Percentiles rank a stretch among this genome's conserved stretches.
Conservation (phyloP, 2,113 vertebrate genomes). For the Spermophilus dauricus region DNA sequence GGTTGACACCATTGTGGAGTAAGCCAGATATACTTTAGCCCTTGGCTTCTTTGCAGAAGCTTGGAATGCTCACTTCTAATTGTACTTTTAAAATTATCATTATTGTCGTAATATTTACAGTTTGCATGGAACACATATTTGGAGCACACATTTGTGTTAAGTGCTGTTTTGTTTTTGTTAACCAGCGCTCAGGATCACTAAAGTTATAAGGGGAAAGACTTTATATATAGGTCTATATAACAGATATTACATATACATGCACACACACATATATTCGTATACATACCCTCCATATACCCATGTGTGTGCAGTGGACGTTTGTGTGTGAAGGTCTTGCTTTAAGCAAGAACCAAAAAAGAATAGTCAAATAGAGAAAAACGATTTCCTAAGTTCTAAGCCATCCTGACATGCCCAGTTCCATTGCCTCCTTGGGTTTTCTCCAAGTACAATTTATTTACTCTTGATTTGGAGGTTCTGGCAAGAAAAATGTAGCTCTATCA, state of each 20-base stretch:
- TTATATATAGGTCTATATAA: background rate
- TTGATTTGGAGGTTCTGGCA: background rate
- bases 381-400: background rate
- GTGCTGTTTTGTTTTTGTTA: conserved; percentile 48
- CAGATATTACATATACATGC: background rate
- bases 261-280: background rate
- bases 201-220: background rate
- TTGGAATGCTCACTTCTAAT: conserved; percentile 38
- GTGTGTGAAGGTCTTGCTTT: conserved; percentile 22
- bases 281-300: background rate
- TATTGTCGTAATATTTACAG: conserved; percentile 75
- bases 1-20: conserved; percentile 57
- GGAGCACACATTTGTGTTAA: background rate
- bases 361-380: background rate
- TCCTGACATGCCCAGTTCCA: background rate
- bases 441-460: background rate
- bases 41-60: conserved; percentile 59
- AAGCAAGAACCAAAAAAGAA: background rate
- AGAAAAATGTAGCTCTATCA: background rate
- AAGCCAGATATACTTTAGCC: conserved; percentile 38
- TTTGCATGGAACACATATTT: conserved; percentile 53
- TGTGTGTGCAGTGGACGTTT: background rate
- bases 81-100: conserved; percentile 40
- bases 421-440: conserved; percentile 11
- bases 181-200: background rate